Base-by-base conservation (phyloP, 2,113 vertebrate genomes). In the Pristiophorus japonicus region DNA sequence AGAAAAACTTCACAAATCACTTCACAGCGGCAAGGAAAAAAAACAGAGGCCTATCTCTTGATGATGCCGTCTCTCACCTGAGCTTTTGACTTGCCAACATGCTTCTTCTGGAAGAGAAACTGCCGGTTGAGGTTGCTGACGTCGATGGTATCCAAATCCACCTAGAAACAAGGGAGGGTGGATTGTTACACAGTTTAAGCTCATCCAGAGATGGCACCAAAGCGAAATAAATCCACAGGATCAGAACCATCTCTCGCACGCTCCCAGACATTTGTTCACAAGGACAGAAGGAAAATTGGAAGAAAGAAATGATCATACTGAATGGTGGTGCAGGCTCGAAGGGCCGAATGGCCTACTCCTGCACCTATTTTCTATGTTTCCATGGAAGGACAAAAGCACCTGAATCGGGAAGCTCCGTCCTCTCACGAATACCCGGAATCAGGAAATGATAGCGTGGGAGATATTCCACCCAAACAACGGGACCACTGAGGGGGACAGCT, bases 101-200 rank as follows among this genome's bases (percentile, higher is more conserved):
- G 99, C 95, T 99, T 99, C 98, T 99, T 99, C 97, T 99, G 99
- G 96, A 99, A 99, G 96, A 99, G 98, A 96, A 99, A 99, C 96
- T 99, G 99, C 87, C 99, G 98, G 97, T 99, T 99, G 96, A 99
- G 98, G 97, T 99, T 99, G 97, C 99, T 99, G 96, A 99, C 99
- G 96, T 99, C 99, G 70, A 99, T 99, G 34, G 98, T 99, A 97
- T 99, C 99, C 98, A 99, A 96, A 97, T 99, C 99, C 96, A 99
- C 99, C 99, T 99, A 97, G 1, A 97, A 97, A 97, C 63, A 95
- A 65, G 65, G 7, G 96, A 34, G 16, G 67, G 66, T 95, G 12
- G 51, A n/a, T 27, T 8, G 42, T 34, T 24, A 95, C 47, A 95
- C 42, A 63, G 5, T 70, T 55, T 24, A 27, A 16, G 59, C 51